Evolutionary conservation across 1,140 invertebrate genomes (phyloP), one percentile per base, ranked within the genome.

Genomic region (Anoplolepis gracilipes): DNA sequence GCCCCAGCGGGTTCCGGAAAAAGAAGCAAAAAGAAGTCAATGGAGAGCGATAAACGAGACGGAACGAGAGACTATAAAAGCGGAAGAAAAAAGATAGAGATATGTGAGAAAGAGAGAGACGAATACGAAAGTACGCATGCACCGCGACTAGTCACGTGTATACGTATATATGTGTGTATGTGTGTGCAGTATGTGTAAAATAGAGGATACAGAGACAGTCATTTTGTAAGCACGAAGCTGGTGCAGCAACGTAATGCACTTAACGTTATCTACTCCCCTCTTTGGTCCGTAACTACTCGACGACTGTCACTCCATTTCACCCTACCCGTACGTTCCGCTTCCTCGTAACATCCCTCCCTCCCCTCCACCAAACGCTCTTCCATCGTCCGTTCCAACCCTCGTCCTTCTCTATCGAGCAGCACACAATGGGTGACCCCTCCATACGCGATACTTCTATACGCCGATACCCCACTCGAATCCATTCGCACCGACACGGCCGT

Each of bases 241-340:
- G 75, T 67, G 87, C 82, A 87, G 85, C 78, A 90, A 70, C 85
- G 85, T 89, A 90, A 90, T 89, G 87, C 89, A 90, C 89, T 90
- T 90, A 89, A 87, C 84, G 85, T 90, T 90, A 90, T 90, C 87
- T 88, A 79, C 70, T 85, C 87, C 85, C 73, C 85, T 76, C 67
- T 62, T 73, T 49, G 61, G 67, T 72, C 75, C 72, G 42, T 84
- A 82, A 85, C 86, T 85, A 87, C 86, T 85, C 86, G 76, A 84
- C 85, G 78, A 87, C 89, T 90, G 89, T 90, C 85, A 87, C 82
- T 87, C 84, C 78, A 88, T 88, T 84, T 82, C 82, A 77, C 70
- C 69, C 67, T 72, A 46, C 55, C 55, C 59, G 42, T 62, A 65
- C 70, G 33, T 73, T 46, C 49, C 62, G 85, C 61, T 73, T 82